Base-by-base conservation (phyloP, 2,888 invertebrate genomes). In the Drosophila demipolita region DNA sequence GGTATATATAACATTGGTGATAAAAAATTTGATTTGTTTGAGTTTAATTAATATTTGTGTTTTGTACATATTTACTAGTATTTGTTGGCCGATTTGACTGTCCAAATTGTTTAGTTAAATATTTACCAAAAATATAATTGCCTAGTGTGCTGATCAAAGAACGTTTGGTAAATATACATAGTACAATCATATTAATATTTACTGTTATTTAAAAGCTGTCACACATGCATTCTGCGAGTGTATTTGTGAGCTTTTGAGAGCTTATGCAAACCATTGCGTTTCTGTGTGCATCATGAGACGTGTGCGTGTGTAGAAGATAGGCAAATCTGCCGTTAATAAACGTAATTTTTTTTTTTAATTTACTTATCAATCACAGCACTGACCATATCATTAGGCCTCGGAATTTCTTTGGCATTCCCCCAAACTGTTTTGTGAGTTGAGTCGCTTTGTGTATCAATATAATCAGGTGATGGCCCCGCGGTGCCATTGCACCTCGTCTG, bases 401-500 rank as follows among this genome's bases (percentile, higher is more conserved):
- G 33, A 49, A 36, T 58, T 52, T 50, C 23, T 35, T 61, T 42
- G 63, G 20, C 66, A 75, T 63, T 49, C 26, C 59, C 29, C 12
- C 11, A 32, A 66, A 57, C 6, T 73, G 49, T 26, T 36, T 35
- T 53, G 35, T 57, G 48, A 23, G 40, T 17, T 57, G 48, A 23
- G 40, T 17, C 33, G 26, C 38, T 50, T 35, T 35, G 45, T 38
- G 40, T 53, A 36, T 33, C 52, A 54, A 23, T 48, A 42, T 64
- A 69, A 84, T 84, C 89, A 85, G 87, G 82, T 85, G 85, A 76
- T 71, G 35, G 64, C 50, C 64, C 50, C 54, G 50, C 53, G 20
- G 48, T 54, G 36, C 0, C 52, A 50, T 66, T 63, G 35, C 36
- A 29, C 40, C 35, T 58, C 36, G 76, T 58, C 54, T 70, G 69